A percentile compares a stretch with the other conserved stretches of the same genome.
These are phyloP conservation scores for Microplitis mediator DNA, from an alignment of 1,140 invertebrate species.

Conservation along the genomic window DNA sequence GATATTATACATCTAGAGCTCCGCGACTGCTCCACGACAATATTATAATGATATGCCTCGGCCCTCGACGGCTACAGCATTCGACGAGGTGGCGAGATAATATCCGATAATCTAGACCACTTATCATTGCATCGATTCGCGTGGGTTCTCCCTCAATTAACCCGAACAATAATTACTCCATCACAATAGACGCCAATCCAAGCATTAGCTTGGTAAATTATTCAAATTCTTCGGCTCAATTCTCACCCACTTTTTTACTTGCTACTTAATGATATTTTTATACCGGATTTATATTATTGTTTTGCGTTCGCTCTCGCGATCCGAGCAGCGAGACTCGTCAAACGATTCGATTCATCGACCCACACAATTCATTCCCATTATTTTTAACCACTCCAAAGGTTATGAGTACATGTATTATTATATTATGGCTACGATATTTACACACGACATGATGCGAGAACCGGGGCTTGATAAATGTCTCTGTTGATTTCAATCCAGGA, in stretches of 20 bases:
- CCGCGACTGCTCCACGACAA: not conserved
- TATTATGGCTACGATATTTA: too few species aligned
- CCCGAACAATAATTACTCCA: not conserved
- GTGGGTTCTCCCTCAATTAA: too few species aligned
- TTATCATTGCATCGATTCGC: too few species aligned
- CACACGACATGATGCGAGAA: not conserved
- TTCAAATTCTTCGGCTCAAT: too few species aligned
- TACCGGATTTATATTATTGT: not conserved
- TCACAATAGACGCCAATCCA: too few species aligned
- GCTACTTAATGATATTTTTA: not conserved
- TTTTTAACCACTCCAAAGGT: conserved; percentile 23
- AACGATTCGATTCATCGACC: conserved; percentile 26
- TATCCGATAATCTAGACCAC: too few species aligned
- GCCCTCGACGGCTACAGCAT: too few species aligned
- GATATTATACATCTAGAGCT: conserved; percentile 47
- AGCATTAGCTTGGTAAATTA: too few species aligned
- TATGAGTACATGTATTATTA: conserved; percentile 12
- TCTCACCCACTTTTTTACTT: too few species aligned
- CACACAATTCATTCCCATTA: conserved; percentile 27
- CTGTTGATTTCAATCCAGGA: not conserved
- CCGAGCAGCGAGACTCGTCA: not conserved
- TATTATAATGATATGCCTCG: too few species aligned
- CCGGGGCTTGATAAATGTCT: conserved; percentile 25
- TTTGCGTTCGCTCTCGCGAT: not conserved
- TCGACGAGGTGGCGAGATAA: not conserved